Evolutionary conservation across 2,797 vertebrate genomes (phyloP).

Genomic region (Lagocephalus sceleratus): DNA sequence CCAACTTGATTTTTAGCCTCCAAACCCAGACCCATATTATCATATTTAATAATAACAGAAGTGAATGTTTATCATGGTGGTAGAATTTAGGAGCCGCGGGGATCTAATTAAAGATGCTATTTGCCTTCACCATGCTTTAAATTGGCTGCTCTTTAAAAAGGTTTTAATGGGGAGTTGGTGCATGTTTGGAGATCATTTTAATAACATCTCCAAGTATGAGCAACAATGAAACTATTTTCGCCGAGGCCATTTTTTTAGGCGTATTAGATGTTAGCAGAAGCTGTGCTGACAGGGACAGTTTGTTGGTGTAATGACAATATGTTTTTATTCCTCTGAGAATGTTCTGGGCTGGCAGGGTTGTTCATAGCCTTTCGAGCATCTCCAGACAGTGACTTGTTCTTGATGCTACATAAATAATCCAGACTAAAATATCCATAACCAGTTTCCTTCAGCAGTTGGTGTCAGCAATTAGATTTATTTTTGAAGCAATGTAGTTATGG

Average conservation of each 20-base stretch:
- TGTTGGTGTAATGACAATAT: conserved; percentile 54
- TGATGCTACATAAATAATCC: conserved; percentile 26
- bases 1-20: conserved; percentile 37
- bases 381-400: too few species aligned
- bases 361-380: background rate
- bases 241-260: too few species aligned
- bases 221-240: too few species aligned
- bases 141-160: conserved; percentile 1
- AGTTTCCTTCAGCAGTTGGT: conserved; percentile 35
- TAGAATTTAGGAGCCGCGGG: conserved; percentile 66
- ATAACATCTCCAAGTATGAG: too few species aligned
- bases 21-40: conserved; percentile 44
- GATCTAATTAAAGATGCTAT: conserved; percentile 79
- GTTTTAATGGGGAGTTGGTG: background rate
- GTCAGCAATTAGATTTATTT: conserved; percentile 74
- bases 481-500: conserved; percentile 64
- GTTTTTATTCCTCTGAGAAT: conserved; percentile 20
- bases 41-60: conserved; percentile 57
- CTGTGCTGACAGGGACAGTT: conserved; percentile 44
- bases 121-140: too few species aligned
- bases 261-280: conserved; percentile 3
- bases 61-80: conserved; percentile 66
- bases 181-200: too few species aligned
- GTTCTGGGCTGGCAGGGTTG: conserved; percentile 40
- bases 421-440: conserved; percentile 68